Evolutionary conservation across 2,113 vertebrate genomes (phyloP).

Genomic region (Guaruba guarouba): DNA sequence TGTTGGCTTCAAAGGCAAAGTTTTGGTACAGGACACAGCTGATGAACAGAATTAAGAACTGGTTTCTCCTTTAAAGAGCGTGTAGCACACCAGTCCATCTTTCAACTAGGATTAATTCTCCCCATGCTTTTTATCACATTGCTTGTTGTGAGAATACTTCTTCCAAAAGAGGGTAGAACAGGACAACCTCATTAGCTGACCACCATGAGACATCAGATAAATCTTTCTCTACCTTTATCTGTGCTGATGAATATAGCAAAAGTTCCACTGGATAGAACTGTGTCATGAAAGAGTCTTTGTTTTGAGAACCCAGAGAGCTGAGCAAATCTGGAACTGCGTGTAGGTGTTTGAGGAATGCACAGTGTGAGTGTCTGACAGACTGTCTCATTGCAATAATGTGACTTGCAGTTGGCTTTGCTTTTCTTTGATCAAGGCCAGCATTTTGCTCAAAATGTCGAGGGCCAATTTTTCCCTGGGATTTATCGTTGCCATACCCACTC

Average conservation of each 20-base stretch:
- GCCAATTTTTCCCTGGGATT: not conserved
- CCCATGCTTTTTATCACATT: not conserved
- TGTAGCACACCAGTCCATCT: not conserved
- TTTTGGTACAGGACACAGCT: not conserved
- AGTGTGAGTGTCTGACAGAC: not conserved
- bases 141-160: not conserved
- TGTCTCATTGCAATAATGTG: not conserved
- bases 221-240: not conserved
- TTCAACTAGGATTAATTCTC: not conserved
- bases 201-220: not conserved
- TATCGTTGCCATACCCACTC: not conserved
- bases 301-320: not conserved
- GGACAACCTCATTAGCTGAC: not conserved
- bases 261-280: not conserved
- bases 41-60: not conserved
- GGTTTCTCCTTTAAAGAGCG: not conserved
- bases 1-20: slow-evolving; percentile 10
- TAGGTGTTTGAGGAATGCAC: slow-evolving; percentile 15
- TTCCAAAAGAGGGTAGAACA: not conserved
- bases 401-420: not conserved
- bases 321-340: not conserved
- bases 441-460: not conserved
- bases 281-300: not conserved
- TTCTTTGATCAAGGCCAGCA: not conserved
- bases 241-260: not conserved